Evolutionary conservation across 2,797 vertebrate genomes (phyloP).

Genomic region (Alauda arvensis): DNA sequence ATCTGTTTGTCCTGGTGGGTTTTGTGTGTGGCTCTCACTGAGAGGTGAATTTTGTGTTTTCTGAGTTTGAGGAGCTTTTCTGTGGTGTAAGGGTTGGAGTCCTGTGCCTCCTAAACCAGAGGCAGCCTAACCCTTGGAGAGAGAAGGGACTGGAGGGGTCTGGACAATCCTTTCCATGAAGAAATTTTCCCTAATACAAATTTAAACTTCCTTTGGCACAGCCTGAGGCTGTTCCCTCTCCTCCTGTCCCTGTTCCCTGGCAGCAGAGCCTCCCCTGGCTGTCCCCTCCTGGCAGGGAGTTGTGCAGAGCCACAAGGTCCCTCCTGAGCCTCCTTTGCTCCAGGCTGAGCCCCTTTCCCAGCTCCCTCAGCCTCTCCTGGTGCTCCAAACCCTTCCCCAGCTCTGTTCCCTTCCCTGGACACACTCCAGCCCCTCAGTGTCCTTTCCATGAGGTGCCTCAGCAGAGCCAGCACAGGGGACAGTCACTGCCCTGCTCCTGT

Average conservation of each 20-base stretch:
- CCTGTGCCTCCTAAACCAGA: not conserved
- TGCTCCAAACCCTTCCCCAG: not conserved
- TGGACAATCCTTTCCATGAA: not conserved
- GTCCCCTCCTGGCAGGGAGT: not conserved
- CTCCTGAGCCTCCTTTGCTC: not conserved
- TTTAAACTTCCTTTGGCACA: fast-evolving
- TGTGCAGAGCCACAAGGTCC: not conserved
- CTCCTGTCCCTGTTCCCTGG: not conserved
- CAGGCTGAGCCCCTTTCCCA: not conserved
- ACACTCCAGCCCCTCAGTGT: fast-evolving
- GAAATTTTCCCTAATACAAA: not conserved
- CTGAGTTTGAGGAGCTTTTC: not conserved
- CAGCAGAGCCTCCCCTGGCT: not conserved
- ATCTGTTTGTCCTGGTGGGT: not conserved
- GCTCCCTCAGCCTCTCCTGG: not conserved
- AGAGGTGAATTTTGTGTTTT: not conserved
- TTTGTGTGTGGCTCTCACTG: not conserved
- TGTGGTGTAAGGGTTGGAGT: not conserved
- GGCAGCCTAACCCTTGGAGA: not conserved
- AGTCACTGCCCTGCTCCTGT: not conserved
- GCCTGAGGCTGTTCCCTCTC: fast-evolving
- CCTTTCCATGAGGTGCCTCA: not conserved
- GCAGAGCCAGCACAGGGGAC: not conserved
- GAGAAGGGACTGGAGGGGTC: not conserved
- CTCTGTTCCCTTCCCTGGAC: fast-evolving